Conservation (phyloP, 2,888 invertebrate genomes). For the Eristalis tenax region DNA sequence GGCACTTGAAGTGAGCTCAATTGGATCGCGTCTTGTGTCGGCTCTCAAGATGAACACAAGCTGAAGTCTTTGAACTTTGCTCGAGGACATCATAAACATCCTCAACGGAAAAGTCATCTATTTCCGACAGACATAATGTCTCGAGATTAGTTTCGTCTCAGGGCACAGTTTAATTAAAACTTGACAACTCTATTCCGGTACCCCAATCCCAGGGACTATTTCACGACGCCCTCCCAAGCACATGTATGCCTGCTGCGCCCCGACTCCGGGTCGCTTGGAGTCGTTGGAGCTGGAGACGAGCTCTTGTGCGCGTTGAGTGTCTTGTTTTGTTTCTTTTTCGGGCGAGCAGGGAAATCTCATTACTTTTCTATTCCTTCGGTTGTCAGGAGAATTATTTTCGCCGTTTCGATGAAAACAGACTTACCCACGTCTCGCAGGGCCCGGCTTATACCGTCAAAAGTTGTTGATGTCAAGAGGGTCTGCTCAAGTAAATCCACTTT, state of each 20-base stretch:
- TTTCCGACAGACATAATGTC: neutral
- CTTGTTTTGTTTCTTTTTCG: neutral
- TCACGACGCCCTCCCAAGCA: neutral
- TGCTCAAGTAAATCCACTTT: neutral
- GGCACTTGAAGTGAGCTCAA: no score
- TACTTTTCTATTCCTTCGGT: constrained; percentile 10
- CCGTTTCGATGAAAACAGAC: neutral
- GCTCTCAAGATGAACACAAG: neutral
- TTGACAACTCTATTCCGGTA: neutral
- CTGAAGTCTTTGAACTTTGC: neutral
- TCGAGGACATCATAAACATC: neutral
- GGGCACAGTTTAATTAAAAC: constrained; percentile 1
- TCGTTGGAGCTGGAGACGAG: neutral
- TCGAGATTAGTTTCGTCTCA: neutral
- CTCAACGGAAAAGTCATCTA: neutral
- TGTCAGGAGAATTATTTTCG: constrained; percentile 3
- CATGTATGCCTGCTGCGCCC: neutral
- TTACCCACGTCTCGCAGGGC: neutral
- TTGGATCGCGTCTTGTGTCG: no score
- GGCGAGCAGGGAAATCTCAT: constrained; percentile 17
- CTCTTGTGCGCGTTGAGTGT: neutral
- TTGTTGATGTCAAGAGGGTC: constrained; percentile 33
- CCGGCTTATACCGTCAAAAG: constrained; percentile 6
- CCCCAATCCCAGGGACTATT: neutral
- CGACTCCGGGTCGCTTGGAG: no score